These are phyloP conservation scores for Penaeus japonicus DNA, from an alignment of 1,140 invertebrate species.

Conservation along the genomic window DNA sequence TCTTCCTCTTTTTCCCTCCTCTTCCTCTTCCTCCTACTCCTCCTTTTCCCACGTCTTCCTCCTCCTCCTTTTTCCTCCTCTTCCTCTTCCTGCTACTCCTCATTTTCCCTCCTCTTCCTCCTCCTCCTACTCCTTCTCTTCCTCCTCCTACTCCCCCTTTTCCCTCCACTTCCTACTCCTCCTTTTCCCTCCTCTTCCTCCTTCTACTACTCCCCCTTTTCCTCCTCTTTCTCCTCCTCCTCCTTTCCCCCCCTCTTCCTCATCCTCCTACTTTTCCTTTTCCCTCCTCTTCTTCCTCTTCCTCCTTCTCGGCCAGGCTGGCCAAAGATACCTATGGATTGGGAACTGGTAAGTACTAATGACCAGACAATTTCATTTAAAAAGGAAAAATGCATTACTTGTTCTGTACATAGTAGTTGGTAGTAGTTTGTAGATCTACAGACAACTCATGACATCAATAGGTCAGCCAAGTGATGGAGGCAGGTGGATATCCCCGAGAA, in stretches of 20 bases:
- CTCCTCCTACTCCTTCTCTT: not conserved
- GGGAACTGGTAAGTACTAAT: conserved; percentile 32
- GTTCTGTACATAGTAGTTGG: no score
- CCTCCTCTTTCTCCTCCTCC: not conserved
- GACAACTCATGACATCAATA: not conserved
- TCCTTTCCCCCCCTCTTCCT: not conserved
- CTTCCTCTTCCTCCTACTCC: no score
- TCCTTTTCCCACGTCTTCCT: no score
- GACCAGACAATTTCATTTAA: not conserved
- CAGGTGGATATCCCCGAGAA: conserved; percentile 1
- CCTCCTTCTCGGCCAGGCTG: not conserved
- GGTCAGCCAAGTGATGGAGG: conserved; percentile 24
- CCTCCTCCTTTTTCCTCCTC: no score
- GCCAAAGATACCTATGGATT: not conserved
- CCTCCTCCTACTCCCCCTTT: no score
- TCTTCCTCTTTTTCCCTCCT: not conserved
- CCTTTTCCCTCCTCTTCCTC: no score
- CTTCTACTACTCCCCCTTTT: no score
- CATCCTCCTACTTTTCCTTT: no score
- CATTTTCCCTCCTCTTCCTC: no score
- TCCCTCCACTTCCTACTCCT: no score
- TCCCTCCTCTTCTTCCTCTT: not conserved
- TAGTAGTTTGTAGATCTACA: not conserved
- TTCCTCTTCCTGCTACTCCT: no score
- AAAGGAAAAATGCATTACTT: no score